Percentiles rank a stretch among this genome's conserved stretches.
phyloP scores from a whole-genome alignment of 2,888 invertebrate genomes.

The Aphodius granarius region DNA sequence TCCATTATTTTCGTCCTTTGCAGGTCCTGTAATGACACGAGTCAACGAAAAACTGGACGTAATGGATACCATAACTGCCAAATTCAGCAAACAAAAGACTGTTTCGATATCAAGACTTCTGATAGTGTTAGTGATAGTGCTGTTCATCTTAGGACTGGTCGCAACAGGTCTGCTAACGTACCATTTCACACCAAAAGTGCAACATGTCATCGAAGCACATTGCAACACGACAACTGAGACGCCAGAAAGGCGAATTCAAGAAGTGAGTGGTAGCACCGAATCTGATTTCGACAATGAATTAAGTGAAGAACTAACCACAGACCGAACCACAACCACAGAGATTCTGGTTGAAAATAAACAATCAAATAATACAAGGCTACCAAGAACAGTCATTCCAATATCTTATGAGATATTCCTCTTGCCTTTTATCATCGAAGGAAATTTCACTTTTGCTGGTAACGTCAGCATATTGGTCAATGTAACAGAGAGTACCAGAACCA shows the following conservation, averaged over 20 bases:
- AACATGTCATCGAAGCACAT: constrained; percentile 3
- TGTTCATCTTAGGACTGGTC: constrained; percentile 67
- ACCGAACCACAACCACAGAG: constrained; percentile 19
- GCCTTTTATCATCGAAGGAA: constrained; percentile 72
- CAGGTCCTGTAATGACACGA: constrained; percentile 38
- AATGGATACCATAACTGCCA: constrained; percentile 53
- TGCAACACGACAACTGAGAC: constrained; percentile 21
- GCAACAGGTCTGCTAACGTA: constrained; percentile 76
- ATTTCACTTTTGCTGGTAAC: constrained; percentile 79
- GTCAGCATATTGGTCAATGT: constrained; percentile 66
- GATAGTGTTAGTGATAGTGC: constrained; percentile 62
- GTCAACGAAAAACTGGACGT: constrained; percentile 39
- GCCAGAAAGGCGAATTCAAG: neutral
- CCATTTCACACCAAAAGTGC: constrained; percentile 64
- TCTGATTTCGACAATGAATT: constrained; percentile 7
- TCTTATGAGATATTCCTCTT: constrained; percentile 70
- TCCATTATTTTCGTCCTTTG: neutral
- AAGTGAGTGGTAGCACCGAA: neutral
- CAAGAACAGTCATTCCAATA: constrained; percentile 67
- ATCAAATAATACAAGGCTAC: constrained; percentile 65
- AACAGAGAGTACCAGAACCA: constrained; percentile 63
- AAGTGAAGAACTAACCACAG: constrained; percentile 12
- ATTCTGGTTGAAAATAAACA: neutral
- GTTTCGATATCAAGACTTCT: constrained; percentile 68
- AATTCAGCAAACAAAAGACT: constrained; percentile 66